Conservation (phyloP, 2,113 vertebrate genomes). For the Neotragus pygmaeus region DNA sequence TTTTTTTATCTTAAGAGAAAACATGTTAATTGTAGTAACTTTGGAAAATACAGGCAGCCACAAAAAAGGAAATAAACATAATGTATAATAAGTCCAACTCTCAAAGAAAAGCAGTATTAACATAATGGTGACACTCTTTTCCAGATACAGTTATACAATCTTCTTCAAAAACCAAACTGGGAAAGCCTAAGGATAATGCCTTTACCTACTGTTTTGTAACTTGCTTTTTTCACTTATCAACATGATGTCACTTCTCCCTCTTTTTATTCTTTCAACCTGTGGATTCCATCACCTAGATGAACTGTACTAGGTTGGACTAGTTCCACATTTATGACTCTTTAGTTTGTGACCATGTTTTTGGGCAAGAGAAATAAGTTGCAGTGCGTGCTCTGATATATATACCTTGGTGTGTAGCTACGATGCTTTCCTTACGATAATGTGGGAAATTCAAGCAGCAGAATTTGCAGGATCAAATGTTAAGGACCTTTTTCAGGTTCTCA, state of each 20-base stretch:
- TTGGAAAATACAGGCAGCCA: constrained; percentile 13
- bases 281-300: not conserved
- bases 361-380: not conserved
- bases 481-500: not conserved
- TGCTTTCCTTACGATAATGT: not conserved
- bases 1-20: constrained; percentile 44
- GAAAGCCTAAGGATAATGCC: not conserved
- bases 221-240: not conserved
- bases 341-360: not conserved
- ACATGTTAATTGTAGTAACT: constrained; percentile 4
- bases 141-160: not conserved
- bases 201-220: not conserved
- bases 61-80: constrained; percentile 26
- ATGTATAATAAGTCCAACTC: constrained; percentile 1
- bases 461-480: not conserved
- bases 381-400: not conserved
- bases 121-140: not conserved
- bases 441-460: constrained; percentile 11
- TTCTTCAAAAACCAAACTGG: not conserved
- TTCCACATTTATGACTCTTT: not conserved
- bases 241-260: not conserved
- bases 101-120: not conserved
- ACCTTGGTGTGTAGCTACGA: not conserved
- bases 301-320: not conserved
- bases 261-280: not conserved